Percentiles rank a stretch among this genome's conserved stretches.
These are phyloP conservation scores for Sciurus carolinensis DNA, from an alignment of 2,797 vertebrate species.

Conservation along the genomic window DNA sequence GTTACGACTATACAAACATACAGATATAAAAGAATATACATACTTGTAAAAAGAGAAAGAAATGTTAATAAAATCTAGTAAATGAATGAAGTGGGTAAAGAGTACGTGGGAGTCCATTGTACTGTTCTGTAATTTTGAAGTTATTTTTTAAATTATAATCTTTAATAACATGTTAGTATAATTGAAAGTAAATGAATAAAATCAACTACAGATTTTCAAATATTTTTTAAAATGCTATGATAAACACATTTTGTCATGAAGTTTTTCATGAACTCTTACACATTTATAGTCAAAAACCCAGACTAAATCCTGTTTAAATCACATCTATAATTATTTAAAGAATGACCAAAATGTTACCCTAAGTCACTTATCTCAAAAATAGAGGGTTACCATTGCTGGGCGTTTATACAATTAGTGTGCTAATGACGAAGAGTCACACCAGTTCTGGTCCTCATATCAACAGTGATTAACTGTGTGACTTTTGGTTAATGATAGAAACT, in stretches of 20 bases:
- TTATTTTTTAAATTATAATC: neutral
- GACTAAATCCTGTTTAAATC: neutral
- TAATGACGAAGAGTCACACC: neutral
- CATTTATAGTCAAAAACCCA: too few relatives aligned
- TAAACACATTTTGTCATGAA: neutral
- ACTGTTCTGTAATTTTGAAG: neutral
- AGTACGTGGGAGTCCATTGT: neutral
- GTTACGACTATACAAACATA: neutral
- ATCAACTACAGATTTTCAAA: neutral
- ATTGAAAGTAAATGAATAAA: neutral
- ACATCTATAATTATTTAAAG: neutral
- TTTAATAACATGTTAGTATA: neutral
- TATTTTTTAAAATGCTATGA: neutral
- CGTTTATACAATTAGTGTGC: neutral
- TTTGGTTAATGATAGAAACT: neutral
- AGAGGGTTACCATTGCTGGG: neutral
- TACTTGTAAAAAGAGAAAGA: neutral
- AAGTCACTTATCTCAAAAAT: neutral
- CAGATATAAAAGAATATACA: neutral
- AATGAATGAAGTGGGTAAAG: neutral
- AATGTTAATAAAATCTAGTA: neutral
- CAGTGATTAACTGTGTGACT: neutral
- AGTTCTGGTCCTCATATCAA: neutral
- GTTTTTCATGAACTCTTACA: neutral
- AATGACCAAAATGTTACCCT: neutral